These are phyloP conservation scores for Tiliacea citrago DNA, from an alignment of 2,888 invertebrate genomes.

Conservation along the genomic window DNA sequence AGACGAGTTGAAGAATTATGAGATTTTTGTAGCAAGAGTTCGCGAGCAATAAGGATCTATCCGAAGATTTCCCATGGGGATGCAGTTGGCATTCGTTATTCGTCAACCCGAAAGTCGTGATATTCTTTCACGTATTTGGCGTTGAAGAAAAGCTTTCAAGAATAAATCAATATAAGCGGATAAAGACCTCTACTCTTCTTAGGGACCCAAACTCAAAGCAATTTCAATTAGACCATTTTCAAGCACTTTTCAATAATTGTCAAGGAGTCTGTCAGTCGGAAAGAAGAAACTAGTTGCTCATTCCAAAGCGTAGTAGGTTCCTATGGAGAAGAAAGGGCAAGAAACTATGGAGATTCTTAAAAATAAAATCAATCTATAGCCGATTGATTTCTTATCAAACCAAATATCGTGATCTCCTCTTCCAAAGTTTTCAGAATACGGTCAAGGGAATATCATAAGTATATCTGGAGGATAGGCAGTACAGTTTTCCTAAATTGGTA, in stretches of 20 bases:
- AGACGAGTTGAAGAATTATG: constrained; percentile 27
- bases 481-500: background rate
- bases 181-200: background rate
- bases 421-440: background rate
- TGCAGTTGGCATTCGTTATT: constrained; percentile 19
- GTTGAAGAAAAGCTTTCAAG: constrained; percentile 29
- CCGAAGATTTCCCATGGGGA: constrained; percentile 40
- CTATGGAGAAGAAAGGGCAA: too few relatives aligned
- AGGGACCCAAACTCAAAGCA: background rate
- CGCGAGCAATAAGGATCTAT: background rate
- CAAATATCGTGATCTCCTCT: background rate
- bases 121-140: constrained; percentile 22
- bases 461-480: background rate
- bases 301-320: too few relatives aligned
- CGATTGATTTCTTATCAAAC: background rate
- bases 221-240: too few relatives aligned
- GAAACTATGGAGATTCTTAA: too few relatives aligned
- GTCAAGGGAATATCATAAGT: too few relatives aligned
- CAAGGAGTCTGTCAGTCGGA: too few relatives aligned
- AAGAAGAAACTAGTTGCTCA: too few relatives aligned
- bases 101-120: constrained; percentile 21
- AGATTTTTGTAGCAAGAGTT: constrained; percentile 27
- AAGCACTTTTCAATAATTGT: too few relatives aligned
- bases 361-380: background rate
- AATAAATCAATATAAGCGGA: background rate